Base-by-base conservation (phyloP, 2,113 vertebrate genomes). In the Onychostoma macrolepis region DNA sequence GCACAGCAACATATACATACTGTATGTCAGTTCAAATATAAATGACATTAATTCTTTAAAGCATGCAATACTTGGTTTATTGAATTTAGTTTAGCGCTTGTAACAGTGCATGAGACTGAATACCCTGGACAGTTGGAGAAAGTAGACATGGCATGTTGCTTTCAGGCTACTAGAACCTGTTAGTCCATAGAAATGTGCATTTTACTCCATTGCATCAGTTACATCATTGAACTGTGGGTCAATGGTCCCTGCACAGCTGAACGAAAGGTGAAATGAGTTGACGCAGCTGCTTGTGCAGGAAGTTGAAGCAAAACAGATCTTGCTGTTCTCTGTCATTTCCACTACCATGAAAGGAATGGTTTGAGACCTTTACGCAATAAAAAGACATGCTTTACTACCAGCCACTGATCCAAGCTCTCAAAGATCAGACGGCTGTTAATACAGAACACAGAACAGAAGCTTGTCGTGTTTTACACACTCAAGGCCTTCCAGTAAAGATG, bases 301-400 rank as follows among this genome's bases (percentile, higher is more conserved):
- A 53, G 26, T 33, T 53, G 28, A 53, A 78, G 45, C 8, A 53
- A 78, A 78, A 78, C 76, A 78, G 45, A 78, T 53, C 76, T 53
- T 33, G 17, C 28, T 33, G 17, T 53, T 78, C 26, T 78, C 17
- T 21, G 26, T 78, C 43, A 78, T 28, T 30, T 78, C 76, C 76
- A 78, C 76, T 78, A 78, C 76, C 76, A 78, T 78, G 28, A 78
- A 78, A 78, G 76, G 76, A 78, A 53, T 33, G 9, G 13, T 76
- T 48, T 38, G 69, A 72, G 69, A 72, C 30, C 69, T 30, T 30
- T 53, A 10, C 45, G 3, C 48, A 33, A 78, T 33, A 26, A 78
- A 53, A 53, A 24, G 8, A 53, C 76, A 78, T 78, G 45, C 76
- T 78, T 78, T 78, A 53, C 76, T 30, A 53, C 30, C 13, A 2